phyloP scores from a whole-genome alignment of 1,140 invertebrate genomes.

The Chelonus insularis region DNA sequence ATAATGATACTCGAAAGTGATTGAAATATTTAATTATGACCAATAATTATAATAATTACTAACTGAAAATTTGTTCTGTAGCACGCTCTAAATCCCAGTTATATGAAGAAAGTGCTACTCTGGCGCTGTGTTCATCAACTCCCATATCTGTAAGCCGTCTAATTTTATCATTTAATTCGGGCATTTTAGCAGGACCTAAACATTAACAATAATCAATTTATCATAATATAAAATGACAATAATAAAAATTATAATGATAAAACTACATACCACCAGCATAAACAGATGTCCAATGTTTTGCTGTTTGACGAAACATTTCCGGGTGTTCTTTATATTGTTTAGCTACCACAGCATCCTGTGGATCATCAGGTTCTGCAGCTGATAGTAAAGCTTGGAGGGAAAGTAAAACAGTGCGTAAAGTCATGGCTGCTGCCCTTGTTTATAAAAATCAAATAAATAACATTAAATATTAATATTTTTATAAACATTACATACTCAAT shows the following conservation, averaged over 20 bases:
- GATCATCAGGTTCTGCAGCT: constrained; percentile 94
- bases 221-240: background rate
- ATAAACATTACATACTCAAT: background rate
- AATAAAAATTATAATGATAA: background rate
- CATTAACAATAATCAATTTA: constrained; percentile 25
- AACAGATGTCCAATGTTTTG: constrained; percentile 90
- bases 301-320: constrained; percentile 85
- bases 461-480: constrained; percentile 12
- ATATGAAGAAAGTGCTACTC: constrained; percentile 83
- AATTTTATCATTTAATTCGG: constrained; percentile 82
- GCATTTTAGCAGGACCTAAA: constrained; percentile 70
- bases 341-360: constrained; percentile 96
- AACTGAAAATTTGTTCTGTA: constrained; percentile 87
- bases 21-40: constrained; percentile 5
- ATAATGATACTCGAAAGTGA: too few species aligned
- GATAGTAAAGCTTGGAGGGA: constrained; percentile 91
- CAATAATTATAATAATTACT: constrained; percentile 57
- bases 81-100: constrained; percentile 89
- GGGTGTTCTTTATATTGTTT: constrained; percentile 91
- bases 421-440: constrained; percentile 95
- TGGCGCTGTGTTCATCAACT: constrained; percentile 79
- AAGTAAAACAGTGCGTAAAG: constrained; percentile 90
- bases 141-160: constrained; percentile 84
- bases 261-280: constrained; percentile 80
- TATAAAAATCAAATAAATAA: constrained; percentile 25